Evolutionary conservation across 1,140 invertebrate genomes (phyloP), one percentile per base, ranked within the genome.

Genomic region (Thaumatotibia leucotreta): DNA sequence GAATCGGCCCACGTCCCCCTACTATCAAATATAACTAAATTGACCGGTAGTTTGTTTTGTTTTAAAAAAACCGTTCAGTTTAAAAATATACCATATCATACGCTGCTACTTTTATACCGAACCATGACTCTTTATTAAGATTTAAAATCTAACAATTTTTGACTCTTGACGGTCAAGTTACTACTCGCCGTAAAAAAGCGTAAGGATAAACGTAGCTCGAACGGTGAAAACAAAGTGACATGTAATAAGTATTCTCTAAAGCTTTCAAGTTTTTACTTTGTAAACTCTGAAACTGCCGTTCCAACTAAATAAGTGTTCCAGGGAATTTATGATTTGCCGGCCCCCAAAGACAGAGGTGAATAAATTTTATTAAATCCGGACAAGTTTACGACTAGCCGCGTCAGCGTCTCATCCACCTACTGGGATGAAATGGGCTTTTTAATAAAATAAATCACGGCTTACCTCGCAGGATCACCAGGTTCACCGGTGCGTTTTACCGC

Each of bases 281-380:
- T 0, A 17, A 62, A 10, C 32, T 32, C 61, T 62, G 35, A 62
- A 62, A 58, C 61, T 62, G 17, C 5, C 31, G 61, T 22, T 8
- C 31, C 6, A 11, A 32, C 20, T 22, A 62, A 23, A 62, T 62
- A 62, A 62, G 32, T 62, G 35, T 62, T 62, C 9, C 32, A 35
- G 8, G 20, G 10, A 62, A 62, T 32, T 62, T 62, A 58, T 62
- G 61, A 35, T 62, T 35, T 62, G 32, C 32, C 27, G 27, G 58
- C 32, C 61, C 29, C 31, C 32, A 62, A 62, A 62, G n/a, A 61
- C 27, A n/a, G 61, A 32, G 29, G 31, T 62, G 61, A 35, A 62
- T 62, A 61, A 61, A 61, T 62, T 62, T 62, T 35, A 62, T 35
- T 62, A 62, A 62, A 62, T 35, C 61, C 61, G 61, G 31, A 62